phyloP scores from a whole-genome alignment of 2,888 invertebrate species.

The Andrena bucephala region DNA sequence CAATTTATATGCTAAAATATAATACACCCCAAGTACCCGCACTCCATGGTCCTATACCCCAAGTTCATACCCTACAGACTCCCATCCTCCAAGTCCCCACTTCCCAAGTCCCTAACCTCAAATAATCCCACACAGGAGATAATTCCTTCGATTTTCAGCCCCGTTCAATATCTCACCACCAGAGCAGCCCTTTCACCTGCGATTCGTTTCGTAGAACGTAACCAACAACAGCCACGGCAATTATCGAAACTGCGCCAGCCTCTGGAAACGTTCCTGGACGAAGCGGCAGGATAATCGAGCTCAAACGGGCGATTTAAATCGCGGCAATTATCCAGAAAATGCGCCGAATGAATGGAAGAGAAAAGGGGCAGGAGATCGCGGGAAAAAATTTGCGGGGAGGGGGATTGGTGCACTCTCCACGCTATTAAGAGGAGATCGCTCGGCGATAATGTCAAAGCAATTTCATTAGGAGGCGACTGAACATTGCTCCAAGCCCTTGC shows the following conservation, averaged over 20 bases:
- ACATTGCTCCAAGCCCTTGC: slow-evolving; percentile 8
- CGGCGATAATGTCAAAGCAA: slow-evolving; percentile 17
- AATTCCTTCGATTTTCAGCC: too few relatives aligned
- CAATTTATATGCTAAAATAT: neutral
- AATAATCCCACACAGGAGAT: neutral
- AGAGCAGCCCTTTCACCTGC: neutral
- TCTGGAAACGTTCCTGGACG: neutral
- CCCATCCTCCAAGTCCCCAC: neutral
- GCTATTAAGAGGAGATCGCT: slow-evolving; percentile 23
- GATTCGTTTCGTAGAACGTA: slow-evolving; percentile 2
- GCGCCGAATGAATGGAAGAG: neutral
- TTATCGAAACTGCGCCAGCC: slow-evolving; percentile 23
- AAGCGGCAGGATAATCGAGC: neutral
- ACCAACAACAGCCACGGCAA: slow-evolving; percentile 7
- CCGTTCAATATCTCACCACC: neutral
- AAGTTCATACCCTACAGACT: neutral
- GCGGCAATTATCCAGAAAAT: slow-evolving; percentile 9
- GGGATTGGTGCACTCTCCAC: neutral
- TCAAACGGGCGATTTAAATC: neutral
- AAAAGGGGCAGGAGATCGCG: neutral
- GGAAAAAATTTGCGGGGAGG: neutral
- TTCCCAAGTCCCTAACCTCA: neutral
- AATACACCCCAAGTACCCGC: neutral
- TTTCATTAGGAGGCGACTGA: slow-evolving; percentile 26
- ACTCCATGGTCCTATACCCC: neutral